These are phyloP conservation scores for Leptodactylus fallax DNA, from an alignment of 2,797 vertebrate genomes.

Conservation along the genomic window DNA sequence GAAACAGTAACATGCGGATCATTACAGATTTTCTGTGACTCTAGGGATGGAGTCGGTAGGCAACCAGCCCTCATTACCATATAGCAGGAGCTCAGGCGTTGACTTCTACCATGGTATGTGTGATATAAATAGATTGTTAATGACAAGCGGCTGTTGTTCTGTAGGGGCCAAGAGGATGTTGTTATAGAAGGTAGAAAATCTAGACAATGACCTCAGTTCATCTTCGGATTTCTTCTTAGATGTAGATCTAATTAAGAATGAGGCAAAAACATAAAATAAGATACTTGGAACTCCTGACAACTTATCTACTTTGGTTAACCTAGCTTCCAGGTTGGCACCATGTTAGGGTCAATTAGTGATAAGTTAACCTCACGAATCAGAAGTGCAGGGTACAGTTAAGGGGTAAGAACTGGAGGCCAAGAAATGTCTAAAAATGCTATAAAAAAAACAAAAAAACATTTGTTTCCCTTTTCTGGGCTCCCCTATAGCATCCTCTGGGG, in stretches of 20 bases:
- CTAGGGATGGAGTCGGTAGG: slow-evolving; percentile 68
- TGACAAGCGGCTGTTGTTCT: slow-evolving; percentile 70
- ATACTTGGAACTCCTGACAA: no score
- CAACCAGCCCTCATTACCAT: slow-evolving; percentile 73
- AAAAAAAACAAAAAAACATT: no score
- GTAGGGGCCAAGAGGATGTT: slow-evolving; percentile 68
- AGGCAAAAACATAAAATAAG: no score
- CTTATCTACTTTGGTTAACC: no score
- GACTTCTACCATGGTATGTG: slow-evolving; percentile 69
- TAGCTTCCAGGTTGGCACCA: no score
- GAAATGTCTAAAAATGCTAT: no score
- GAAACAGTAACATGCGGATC: slow-evolving; percentile 71
- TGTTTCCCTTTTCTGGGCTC: no score
- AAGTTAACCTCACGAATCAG: no score
- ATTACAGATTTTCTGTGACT: slow-evolving; percentile 72
- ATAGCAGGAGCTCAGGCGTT: slow-evolving; percentile 69
- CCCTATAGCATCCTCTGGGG: no score
- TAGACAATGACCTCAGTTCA: slow-evolving; percentile 63
- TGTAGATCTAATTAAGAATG: not conserved
- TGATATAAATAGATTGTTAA: slow-evolving; percentile 74
- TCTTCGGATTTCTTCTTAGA: slow-evolving; percentile 66
- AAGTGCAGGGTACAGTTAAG: no score
- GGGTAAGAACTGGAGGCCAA: no score
- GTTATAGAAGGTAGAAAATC: slow-evolving; percentile 69
- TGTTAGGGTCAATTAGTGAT: no score